Evolutionary conservation across 1,140 invertebrate genomes (phyloP), one percentile per base, ranked within the genome.

Genomic region (Zaprionus nigranus): DNA sequence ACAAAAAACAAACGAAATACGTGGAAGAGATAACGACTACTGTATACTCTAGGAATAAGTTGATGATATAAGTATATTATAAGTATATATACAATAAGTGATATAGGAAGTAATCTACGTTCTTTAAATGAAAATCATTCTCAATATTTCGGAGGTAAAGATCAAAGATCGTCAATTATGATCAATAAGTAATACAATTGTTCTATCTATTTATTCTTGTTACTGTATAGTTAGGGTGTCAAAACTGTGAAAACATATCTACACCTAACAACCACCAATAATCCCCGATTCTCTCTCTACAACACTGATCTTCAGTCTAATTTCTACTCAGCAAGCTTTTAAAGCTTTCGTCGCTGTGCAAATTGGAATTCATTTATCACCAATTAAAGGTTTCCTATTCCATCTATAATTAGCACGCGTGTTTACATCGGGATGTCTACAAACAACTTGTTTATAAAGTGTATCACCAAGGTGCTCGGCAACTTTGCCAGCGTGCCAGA

Each of bases 391-490:
- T 22, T 9, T 22, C 9, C 13, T 30, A 65, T 71, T 65, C 57
- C 57, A 20, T 64, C 54, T 81, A 81, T 79, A 67, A 78, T 81
- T 75, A 75, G 73, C 72, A 73, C 67, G 75, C 60, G 58, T 66
- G 51, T 46, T 34, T 58, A 40, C 24, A 13, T 60, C 30, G 24
- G 38, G 13, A n/a, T 26, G 12, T 53, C 75, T 79, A 78, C 67
- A 82, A 80, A 77, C 56, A 74, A 80, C 43, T 36, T 82, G 80
- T 71, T 86, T 77, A 69, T 81, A 43, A 38, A 20, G 24, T 40
- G 59, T 28, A 49, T 62, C 26, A 62, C 24, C 34, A 36, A 30
- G 17, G 28, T 30, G 46, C 65, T 58, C 51, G 20, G 63, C 30
- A 69, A 69, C 72, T 69, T n/a, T 58, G 51, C 12, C 5, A 46